A percentile compares a stretch with the other conserved stretches of the same genome.
phyloP scores from a whole-genome alignment of 1,140 invertebrate species.

The Drosophila seguyi region DNA sequence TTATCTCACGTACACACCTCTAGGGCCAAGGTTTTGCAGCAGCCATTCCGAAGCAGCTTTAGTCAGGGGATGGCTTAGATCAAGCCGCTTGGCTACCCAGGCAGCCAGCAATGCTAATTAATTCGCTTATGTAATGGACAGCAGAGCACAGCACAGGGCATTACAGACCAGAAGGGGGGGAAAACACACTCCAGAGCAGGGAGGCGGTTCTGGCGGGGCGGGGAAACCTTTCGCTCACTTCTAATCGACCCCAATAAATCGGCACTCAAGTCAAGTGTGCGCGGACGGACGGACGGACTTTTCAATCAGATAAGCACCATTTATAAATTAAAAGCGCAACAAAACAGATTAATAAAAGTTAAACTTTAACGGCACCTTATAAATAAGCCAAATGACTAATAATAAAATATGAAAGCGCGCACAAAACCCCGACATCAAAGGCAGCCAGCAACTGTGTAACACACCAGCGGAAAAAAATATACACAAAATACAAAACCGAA shows the following conservation, averaged over 20 bases:
- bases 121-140: slow-evolving; percentile 54
- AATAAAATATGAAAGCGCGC: slow-evolving; percentile 79
- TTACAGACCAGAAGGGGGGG: background rate
- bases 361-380: slow-evolving; percentile 80
- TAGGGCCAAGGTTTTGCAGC: slow-evolving; percentile 21
- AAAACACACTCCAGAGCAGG: background rate
- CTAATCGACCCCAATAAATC: slow-evolving; percentile 77
- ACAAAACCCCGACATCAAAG: slow-evolving; percentile 69
- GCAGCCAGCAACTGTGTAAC: slow-evolving; percentile 40
- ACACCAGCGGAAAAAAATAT: slow-evolving; percentile 15
- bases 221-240: slow-evolving; percentile 38
- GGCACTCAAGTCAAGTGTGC: slow-evolving; percentile 78
- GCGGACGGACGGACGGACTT: slow-evolving; percentile 37
- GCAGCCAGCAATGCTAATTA: slow-evolving; percentile 54
- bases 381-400: slow-evolving; percentile 82
- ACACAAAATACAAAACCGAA: slow-evolving; percentile 34
- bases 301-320: slow-evolving; percentile 81
- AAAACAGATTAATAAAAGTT: slow-evolving; percentile 82
- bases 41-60: slow-evolving; percentile 29
- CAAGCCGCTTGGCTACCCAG: slow-evolving; percentile 33
- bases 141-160: slow-evolving; percentile 1
- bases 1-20: slow-evolving; percentile 48
- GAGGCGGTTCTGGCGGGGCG: background rate
- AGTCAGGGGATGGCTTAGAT: slow-evolving; percentile 26
- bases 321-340: slow-evolving; percentile 82